Evolutionary conservation across 2,888 invertebrate species (phyloP).

Genomic region (Entomobrya proxima): DNA sequence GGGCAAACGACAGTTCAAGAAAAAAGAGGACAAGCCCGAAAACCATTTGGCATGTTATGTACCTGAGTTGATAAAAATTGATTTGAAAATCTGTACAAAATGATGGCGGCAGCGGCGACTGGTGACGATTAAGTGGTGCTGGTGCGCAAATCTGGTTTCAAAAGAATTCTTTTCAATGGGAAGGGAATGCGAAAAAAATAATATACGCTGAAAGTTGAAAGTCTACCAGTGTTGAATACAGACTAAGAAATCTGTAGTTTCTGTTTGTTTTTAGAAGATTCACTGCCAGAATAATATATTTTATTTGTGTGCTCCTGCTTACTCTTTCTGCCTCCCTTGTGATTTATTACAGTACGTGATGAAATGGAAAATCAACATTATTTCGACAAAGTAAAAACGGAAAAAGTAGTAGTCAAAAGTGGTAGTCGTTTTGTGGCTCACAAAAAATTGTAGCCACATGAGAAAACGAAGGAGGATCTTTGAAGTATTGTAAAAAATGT

Average conservation of each 20-base stretch:
- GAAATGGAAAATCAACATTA: constrained; percentile 62
- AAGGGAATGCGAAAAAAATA: background rate
- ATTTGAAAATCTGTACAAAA: constrained; percentile 49
- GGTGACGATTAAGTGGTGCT: constrained; percentile 15
- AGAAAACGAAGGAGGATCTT: constrained; percentile 34
- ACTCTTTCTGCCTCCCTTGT: constrained; percentile 50
- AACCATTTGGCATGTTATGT: constrained; percentile 13
- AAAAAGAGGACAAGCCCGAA: background rate
- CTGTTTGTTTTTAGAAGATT: constrained; percentile 34
- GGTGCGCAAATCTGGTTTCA: constrained; percentile 34
- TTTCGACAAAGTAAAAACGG: constrained; percentile 42
- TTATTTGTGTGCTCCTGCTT: constrained; percentile 18
- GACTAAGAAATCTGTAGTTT: constrained; percentile 33
- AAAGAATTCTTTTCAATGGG: constrained; percentile 33
- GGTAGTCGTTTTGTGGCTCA: constrained; percentile 42
- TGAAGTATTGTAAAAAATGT: background rate
- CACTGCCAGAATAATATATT: constrained; percentile 44
- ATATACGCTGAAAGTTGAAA: constrained; percentile 5
- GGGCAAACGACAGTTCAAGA: background rate
- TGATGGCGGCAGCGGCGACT: constrained; percentile 30
- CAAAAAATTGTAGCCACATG: background rate
- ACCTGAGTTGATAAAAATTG: constrained; percentile 42
- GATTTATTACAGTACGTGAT: constrained; percentile 65
- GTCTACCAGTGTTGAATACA: constrained; percentile 9
- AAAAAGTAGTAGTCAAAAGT: constrained; percentile 45